Evolutionary conservation across 2,113 vertebrate species (phyloP).

Genomic region (Anoplopoma fimbria): DNA sequence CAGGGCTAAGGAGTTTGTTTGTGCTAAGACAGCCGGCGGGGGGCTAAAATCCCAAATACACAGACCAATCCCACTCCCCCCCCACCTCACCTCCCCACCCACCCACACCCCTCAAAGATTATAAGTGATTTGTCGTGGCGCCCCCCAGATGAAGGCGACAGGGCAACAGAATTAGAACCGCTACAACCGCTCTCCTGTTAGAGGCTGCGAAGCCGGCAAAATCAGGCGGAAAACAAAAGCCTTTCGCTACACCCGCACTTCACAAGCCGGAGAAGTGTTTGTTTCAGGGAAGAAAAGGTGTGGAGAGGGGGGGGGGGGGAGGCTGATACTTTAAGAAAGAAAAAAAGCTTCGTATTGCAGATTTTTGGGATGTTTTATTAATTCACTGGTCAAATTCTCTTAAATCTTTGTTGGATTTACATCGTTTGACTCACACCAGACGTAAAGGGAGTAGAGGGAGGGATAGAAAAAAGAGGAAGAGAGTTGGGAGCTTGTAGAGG

Average conservation of each 20-base stretch:
- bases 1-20: slow-evolving; percentile 64
- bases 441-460: neutral
- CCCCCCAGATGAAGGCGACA: slow-evolving; percentile 27
- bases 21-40: slow-evolving; percentile 48
- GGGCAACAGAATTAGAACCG: slow-evolving; percentile 23
- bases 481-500: slow-evolving; percentile 23
- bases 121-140: slow-evolving; percentile 45
- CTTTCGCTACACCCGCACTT: slow-evolving; percentile 8
- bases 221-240: slow-evolving; percentile 47
- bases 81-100: slow-evolving; percentile 10
- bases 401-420: slow-evolving; percentile 34
- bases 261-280: slow-evolving; percentile 4
- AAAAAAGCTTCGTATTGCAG: no score
- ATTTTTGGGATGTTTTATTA: neutral
- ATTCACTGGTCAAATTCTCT: slow-evolving; percentile 1
- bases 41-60: slow-evolving; percentile 50
- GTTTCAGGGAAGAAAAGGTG: neutral
- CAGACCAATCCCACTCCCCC: neutral
- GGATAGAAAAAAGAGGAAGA: slow-evolving; percentile 14
- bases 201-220: slow-evolving; percentile 2
- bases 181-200: slow-evolving; percentile 6
- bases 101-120: slow-evolving; percentile 46
- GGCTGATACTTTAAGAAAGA: no score
- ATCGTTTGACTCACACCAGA: slow-evolving; percentile 14
- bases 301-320: no score